These are phyloP conservation scores for Ptychoptera albimana DNA, from an alignment of 2,888 invertebrate genomes.

Conservation along the genomic window DNA sequence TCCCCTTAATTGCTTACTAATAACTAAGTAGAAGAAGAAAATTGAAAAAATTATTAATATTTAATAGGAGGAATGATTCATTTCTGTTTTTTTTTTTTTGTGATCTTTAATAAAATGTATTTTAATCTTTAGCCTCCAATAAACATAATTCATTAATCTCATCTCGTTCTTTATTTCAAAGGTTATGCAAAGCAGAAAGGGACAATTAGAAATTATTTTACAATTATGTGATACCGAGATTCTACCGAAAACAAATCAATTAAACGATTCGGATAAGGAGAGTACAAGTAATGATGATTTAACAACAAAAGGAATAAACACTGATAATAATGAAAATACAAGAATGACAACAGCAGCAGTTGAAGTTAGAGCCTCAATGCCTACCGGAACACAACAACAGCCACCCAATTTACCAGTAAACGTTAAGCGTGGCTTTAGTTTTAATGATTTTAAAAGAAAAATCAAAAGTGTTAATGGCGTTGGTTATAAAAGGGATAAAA, in stretches of 20 bases:
- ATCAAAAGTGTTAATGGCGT: slow-evolving; percentile 15
- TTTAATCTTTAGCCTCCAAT: too few species aligned
- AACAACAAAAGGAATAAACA: slow-evolving; percentile 3
- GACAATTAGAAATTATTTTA: slow-evolving; percentile 25
- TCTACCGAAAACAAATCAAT: slow-evolving; percentile 3
- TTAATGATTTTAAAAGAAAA: slow-evolving; percentile 24
- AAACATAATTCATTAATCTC: too few species aligned
- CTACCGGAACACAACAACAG: not conserved
- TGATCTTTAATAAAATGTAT: too few species aligned
- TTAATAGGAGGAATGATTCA: too few species aligned
- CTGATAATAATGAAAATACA: not conserved
- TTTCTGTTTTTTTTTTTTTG: too few species aligned
- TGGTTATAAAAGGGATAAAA: slow-evolving; percentile 5
- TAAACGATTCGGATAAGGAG: not conserved
- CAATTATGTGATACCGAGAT: slow-evolving; percentile 19
- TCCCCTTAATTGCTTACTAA: too few species aligned
- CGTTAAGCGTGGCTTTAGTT: slow-evolving; percentile 13
- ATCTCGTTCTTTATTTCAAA: too few species aligned
- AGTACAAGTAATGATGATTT: slow-evolving; percentile 2
- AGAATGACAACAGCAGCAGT: not conserved
- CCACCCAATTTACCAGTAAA: not conserved
- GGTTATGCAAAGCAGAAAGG: slow-evolving; percentile 15
- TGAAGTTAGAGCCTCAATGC: not conserved
- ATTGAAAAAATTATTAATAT: too few species aligned
- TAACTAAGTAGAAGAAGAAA: too few species aligned